Conservation (phyloP, 1,140 invertebrate genomes). For the Acromyrmex charruanus region DNA sequence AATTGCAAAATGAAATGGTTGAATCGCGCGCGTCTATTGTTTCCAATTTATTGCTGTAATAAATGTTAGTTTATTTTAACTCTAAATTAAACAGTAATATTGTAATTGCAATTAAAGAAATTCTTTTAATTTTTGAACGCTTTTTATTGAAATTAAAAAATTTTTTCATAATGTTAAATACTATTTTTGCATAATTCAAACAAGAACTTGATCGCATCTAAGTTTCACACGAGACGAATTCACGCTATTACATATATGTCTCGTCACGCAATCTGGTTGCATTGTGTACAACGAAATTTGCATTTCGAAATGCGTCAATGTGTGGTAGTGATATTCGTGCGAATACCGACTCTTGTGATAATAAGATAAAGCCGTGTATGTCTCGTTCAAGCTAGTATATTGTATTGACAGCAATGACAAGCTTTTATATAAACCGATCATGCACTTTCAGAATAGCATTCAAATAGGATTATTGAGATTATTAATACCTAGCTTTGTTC, state of each 20-base stretch:
- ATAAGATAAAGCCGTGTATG: constrained; percentile 64
- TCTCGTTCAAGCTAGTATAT: constrained; percentile 16
- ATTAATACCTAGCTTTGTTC: constrained; percentile 47
- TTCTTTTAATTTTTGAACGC: background rate
- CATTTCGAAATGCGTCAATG: constrained; percentile 56
- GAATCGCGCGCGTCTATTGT: background rate
- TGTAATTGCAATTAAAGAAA: background rate
- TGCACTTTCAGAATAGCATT: background rate
- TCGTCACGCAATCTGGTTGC: constrained; percentile 42
- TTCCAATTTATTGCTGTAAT: background rate
- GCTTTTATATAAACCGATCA: constrained; percentile 60
- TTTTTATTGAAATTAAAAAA: background rate
- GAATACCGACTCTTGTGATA: constrained; percentile 18
- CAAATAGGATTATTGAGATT: background rate
- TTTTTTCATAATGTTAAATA: too few relatives aligned
- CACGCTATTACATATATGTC: background rate
- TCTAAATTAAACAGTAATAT: background rate
- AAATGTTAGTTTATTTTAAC: background rate
- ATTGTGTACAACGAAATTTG: constrained; percentile 49
- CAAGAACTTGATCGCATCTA: constrained; percentile 30
- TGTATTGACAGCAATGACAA: background rate
- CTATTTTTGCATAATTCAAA: background rate
- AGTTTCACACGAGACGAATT: background rate
- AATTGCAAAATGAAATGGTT: constrained; percentile 21
- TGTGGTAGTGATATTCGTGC: background rate